phyloP scores from a whole-genome alignment of 2,113 vertebrate species.

The Cryptotis parvus region DNA sequence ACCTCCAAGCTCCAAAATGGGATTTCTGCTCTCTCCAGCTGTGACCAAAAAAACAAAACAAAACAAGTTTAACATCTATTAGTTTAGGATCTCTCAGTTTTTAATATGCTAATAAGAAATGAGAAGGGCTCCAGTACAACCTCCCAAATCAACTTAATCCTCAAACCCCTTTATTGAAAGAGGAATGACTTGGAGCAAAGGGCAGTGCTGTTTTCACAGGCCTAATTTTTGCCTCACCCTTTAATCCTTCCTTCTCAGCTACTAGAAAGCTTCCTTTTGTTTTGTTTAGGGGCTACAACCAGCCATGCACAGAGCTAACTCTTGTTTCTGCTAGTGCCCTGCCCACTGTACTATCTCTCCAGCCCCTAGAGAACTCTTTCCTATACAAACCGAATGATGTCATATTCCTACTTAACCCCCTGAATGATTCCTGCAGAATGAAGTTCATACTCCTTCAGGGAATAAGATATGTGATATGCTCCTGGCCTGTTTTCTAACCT shows the following conservation, averaged over 20 bases:
- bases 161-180: not conserved
- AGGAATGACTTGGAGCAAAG: conserved; percentile 30
- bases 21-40: no score
- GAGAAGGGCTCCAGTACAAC: not conserved
- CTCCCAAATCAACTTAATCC: conserved; percentile 14
- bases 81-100: not conserved
- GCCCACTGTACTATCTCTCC: not conserved
- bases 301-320: no score
- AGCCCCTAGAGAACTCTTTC: not conserved
- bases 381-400: conserved; percentile 35
- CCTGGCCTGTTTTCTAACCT: not conserved
- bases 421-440: conserved; percentile 10
- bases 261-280: not conserved
- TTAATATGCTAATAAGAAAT: conserved; percentile 18
- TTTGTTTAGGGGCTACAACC: no score
- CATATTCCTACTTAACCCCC: conserved; percentile 24
- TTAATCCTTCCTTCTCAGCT: conserved; percentile 2
- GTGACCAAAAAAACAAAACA: no score
- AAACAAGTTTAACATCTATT: not conserved
- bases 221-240: conserved; percentile 25
- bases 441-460: conserved; percentile 7
- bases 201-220: conserved; percentile 17
- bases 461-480: conserved; percentile 29
- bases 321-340: no score
- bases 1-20: no score